A percentile compares a stretch with the other conserved stretches of the same genome.
These are phyloP conservation scores for Drosophila chauvacae DNA, from an alignment of 1,140 invertebrate genomes.

Conservation along the genomic window DNA sequence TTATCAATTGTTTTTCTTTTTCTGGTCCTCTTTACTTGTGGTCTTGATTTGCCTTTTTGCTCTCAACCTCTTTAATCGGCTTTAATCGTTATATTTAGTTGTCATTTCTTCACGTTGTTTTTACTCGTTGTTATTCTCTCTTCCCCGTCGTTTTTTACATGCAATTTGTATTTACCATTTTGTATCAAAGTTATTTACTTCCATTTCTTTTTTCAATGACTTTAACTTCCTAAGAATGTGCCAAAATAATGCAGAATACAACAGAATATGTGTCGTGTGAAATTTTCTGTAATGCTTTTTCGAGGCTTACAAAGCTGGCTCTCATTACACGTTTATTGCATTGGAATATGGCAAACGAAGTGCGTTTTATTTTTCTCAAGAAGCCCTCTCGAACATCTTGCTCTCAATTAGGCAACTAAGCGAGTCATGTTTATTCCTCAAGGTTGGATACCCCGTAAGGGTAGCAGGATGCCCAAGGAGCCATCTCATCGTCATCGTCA, in stretches of 20 bases:
- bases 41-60: no score
- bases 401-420: slow-evolving; percentile 37
- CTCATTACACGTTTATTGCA: background rate
- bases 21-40: no score
- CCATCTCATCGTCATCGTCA: slow-evolving; percentile 12
- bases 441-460: background rate
- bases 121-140: background rate
- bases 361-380: background rate
- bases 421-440: slow-evolving; percentile 16
- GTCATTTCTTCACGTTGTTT: no score
- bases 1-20: no score
- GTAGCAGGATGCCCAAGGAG: background rate
- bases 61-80: no score
- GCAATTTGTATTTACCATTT: background rate
- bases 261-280: no score
- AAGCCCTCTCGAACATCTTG: slow-evolving; percentile 1
- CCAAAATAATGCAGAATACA: background rate
- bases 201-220: background rate
- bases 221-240: background rate
- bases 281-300: background rate
- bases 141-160: background rate
- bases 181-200: no score
- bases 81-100: no score
- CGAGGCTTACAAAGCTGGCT: background rate
- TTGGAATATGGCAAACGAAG: background rate